Evolutionary conservation across 2,113 vertebrate genomes (phyloP).

Genomic region (Loxodonta africana): DNA sequence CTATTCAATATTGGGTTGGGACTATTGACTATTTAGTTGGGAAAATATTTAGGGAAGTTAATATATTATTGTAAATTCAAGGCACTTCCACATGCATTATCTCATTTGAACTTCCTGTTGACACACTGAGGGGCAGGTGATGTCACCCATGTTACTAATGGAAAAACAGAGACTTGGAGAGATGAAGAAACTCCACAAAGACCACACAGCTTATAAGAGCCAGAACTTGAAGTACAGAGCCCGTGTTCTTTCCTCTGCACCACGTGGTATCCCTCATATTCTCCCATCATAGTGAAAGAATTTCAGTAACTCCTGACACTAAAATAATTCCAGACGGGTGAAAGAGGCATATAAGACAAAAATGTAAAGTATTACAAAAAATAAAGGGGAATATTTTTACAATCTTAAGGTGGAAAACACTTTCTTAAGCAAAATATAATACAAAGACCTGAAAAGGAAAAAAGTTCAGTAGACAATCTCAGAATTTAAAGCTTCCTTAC

Average conservation of each 20-base stretch:
- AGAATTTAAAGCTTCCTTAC: neutral
- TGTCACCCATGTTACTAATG: neutral
- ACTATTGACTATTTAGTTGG: neutral
- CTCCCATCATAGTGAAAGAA: neutral
- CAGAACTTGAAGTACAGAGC: too few relatives aligned
- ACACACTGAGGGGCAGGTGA: neutral
- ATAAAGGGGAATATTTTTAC: neutral
- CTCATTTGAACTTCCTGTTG: neutral
- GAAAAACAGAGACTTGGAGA: neutral
- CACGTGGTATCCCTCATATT: too few relatives aligned
- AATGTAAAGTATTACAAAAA: neutral
- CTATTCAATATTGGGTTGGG: neutral
- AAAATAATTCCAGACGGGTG: neutral
- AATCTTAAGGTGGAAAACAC: neutral
- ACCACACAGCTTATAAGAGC: neutral
- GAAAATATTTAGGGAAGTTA: neutral
- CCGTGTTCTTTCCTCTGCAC: neutral
- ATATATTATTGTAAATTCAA: neutral
- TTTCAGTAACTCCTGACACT: neutral
- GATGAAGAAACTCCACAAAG: neutral
- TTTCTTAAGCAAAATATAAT: constrained; percentile 28
- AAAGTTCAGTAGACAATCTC: neutral
- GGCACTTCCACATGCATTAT: neutral
- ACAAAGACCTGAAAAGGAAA: neutral
- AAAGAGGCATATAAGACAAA: neutral